Evolutionary conservation across 2,888 invertebrate species (phyloP), one percentile per base, ranked within the genome.

Genomic region (Brachypterus glaber): DNA sequence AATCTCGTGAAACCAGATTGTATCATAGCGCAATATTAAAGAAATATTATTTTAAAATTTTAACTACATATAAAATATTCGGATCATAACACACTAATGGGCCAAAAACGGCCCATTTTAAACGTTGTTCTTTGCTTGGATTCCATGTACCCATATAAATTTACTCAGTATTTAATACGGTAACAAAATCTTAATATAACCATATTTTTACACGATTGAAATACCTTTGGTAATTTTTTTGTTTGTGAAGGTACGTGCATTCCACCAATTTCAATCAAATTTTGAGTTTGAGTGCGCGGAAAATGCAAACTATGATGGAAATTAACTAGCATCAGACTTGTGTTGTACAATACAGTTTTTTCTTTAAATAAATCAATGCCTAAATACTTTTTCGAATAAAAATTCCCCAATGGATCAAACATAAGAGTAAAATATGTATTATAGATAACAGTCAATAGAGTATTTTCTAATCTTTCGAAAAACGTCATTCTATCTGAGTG

Each of bases 251-350:
- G 17, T 13, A 73, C 56, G 57, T 73, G 72, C 37, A 73, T 59
- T 15, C 74, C 74, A 17, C 70, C 72, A 3, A 74, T 64, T 58
- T 73, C 72, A 2, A 73, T 61, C 9, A 70, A 53, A 13, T 61
- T 62, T 0, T 73, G 72, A 15, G 67, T 65, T 13, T 64, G 43
- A 1, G 69, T 67, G 43, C 62, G 57, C 7, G 69, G 64, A 7
- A 64, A 61, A 40, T 68, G 69, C 27, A 70, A 48, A 32, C 44
- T 44, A 33, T 47, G 49, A 47, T 72, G 68, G 2, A 66, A 66
- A 45, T 74, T 73, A 11, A 69, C 56, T 5, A 74, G 50, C 24
- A 72, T 44, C 13, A 70, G 55, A 50, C 69, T 71, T 1, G 64
- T 58, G 41, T 71, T 69, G 30, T 59, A 60, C 1, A 62, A 62